These are phyloP conservation scores for Calvadosia cruxmelitensis DNA, from an alignment of 30 jellyfish, hydroid and myxozoan genomes.

Conservation along the genomic window DNA sequence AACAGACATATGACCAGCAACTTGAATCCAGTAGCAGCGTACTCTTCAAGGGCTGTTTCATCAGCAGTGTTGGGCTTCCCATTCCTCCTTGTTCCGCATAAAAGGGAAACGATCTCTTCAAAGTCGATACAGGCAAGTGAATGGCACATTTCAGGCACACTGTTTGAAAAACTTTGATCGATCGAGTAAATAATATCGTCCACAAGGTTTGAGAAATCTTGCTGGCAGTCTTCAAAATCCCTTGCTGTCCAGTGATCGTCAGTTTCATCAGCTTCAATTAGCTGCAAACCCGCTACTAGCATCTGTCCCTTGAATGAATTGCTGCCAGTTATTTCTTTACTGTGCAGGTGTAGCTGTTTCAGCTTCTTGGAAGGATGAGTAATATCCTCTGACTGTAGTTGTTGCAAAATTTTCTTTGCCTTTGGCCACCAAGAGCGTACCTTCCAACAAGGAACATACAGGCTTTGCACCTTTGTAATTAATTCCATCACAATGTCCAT, in stretches of 20 bases:
- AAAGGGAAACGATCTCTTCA: neutral
- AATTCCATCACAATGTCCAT: constrained; percentile 5
- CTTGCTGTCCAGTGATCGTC: constrained; percentile 8
- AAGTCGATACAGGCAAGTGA: constrained; percentile 5
- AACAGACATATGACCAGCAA: neutral
- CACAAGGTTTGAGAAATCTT: neutral
- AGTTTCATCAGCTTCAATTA: neutral
- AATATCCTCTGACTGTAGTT: too few species aligned
- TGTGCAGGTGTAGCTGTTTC: neutral
- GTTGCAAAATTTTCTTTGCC: neutral
- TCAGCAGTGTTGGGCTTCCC: neutral
- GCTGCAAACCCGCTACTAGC: constrained; percentile 14
- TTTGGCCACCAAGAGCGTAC: constrained; percentile 3
- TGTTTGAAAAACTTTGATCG: neutral
- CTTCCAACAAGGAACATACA: constrained; percentile 10
- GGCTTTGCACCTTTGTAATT: constrained; percentile 5
- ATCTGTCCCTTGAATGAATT: neutral
- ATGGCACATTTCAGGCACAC: constrained; percentile 5
- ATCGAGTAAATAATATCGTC: neutral
- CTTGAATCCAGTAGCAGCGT: neutral
- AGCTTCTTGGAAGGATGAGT: neutral
- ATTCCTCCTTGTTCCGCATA: neutral
- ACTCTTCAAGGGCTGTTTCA: neutral
- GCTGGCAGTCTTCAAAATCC: constrained; percentile 5
- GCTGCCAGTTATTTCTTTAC: neutral